phyloP scores from a whole-genome alignment of 2,888 invertebrate genomes.

The Troides helena region DNA sequence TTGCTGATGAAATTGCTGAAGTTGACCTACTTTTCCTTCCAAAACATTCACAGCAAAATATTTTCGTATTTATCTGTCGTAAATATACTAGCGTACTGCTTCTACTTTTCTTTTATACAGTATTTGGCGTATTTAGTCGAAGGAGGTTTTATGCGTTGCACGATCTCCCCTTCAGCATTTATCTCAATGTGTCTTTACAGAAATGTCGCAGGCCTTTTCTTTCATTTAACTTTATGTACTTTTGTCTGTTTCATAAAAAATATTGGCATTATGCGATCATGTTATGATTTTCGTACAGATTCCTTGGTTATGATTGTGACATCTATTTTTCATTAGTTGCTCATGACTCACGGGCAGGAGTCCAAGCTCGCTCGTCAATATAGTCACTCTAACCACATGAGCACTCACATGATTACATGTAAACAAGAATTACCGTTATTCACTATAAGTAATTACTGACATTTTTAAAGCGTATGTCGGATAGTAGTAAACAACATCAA shows the following conservation, averaged over 20 bases:
- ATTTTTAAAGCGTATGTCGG: not conserved
- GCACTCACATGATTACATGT: slow-evolving; percentile 44
- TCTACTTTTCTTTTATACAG: slow-evolving; percentile 7
- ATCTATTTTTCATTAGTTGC: slow-evolving; percentile 23
- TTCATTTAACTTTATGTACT: slow-evolving; percentile 1
- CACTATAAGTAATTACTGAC: not conserved
- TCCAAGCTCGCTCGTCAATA: slow-evolving; percentile 51
- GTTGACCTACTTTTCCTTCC: slow-evolving; percentile 34
- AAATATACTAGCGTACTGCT: slow-evolving; percentile 8
- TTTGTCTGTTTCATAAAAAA: not conserved
- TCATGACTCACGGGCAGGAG: slow-evolving; percentile 47
- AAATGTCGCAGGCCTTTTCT: slow-evolving; percentile 5
- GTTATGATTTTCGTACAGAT: slow-evolving; percentile 10
- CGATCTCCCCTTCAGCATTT: not conserved
- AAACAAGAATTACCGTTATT: slow-evolving; percentile 16
- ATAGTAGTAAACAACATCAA: too few species aligned
- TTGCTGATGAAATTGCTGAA: slow-evolving; percentile 35
- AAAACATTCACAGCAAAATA: slow-evolving; percentile 12
- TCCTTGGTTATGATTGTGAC: slow-evolving; percentile 26
- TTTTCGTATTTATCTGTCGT: slow-evolving; percentile 10
- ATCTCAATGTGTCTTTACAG: slow-evolving; percentile 11
- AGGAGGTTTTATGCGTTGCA: slow-evolving; percentile 8
- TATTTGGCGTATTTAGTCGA: slow-evolving; percentile 7
- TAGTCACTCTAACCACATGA: slow-evolving; percentile 45
- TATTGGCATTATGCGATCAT: slow-evolving; percentile 13